Evolutionary conservation across 2,797 vertebrate genomes (phyloP), one percentile per base, ranked within the genome.

Genomic region (Propithecus perrieri): DNA sequence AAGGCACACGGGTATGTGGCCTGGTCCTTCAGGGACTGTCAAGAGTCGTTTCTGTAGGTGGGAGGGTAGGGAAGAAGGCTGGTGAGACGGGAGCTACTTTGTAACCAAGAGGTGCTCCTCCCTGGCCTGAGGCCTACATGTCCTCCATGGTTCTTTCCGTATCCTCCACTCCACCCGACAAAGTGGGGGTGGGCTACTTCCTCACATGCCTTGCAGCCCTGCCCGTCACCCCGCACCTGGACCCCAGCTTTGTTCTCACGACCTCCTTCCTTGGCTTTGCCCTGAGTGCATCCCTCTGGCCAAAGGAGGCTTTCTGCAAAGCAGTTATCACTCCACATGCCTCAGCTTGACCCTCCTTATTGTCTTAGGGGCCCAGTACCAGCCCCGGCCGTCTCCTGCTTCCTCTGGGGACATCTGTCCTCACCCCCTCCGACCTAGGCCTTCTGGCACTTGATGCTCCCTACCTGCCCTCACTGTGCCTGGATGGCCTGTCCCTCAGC

Each of bases 261-360:
- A 11, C 7, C 20, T 43, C 50, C 15, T 50, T 57, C 14, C 43
- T 17, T 10, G 20, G 35, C 46, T 71, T 12, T 80, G 33, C 65
- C 67, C 30, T 7, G 17, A 8, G 48, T 41, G 46, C 26, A 12
- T 67, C 22, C 63, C 72, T 90, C 53, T 50, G 48, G 46, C 48
- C 63, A 90, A 6, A 41, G 30, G 35, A 30, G 55, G 17, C 33
- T 67, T 78, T 93, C n/a, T 63, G 20, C 14, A 74, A 26, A 5
- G 35, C 30, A 50, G 26, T 57, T 13, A 1, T 0, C 43, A 7
- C 33, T 13, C 14, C 12, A 0, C 10, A 2, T 15, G 22, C 63
- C 76, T 55, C 4, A 57, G 26, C 59, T 13, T 43, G n/a, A 28
- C 33, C 72, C 55, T n/a, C 41, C 7, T n/a, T 0, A 0, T 43